Base-by-base conservation (phyloP, 2,113 vertebrate genomes). In the Phaethon lepturus region DNA sequence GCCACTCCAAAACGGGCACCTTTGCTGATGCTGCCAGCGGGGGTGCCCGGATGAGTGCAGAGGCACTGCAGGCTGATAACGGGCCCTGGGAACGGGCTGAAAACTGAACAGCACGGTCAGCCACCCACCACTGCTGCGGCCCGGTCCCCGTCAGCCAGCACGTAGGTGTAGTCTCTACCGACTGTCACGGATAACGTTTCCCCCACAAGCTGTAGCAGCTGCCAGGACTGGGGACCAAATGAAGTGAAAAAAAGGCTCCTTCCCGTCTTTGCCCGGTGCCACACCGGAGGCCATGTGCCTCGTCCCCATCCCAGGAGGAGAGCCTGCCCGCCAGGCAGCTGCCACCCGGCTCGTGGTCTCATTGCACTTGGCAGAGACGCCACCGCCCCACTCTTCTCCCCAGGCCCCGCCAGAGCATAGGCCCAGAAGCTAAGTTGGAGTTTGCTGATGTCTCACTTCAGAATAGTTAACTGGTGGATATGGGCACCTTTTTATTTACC, bases 311-410 rank as follows among this genome's bases (percentile, higher is more conserved):
- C 58, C 17, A 24, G 68, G 18, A 69, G 29, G 11, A 79, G 4
- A 86, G 1, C 8, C 20, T 82, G 13, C 29, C 18, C 0, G 0
- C 9, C 0, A 2, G 42, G 31, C 2, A 4, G 25, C 22, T 79
- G 35, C 12, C 38, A 47, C 5, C 5, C 17, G 6, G 5, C 7
- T 35, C 0, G 0, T 22, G 28, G 3, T 67, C 59, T 69, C 52
- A 19, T 1, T 42, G 22, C 20, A 11, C 49, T 31, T 33, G n/a
- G 31, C 31, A 69, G 60, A 72, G 23, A 33, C 4, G 6, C 5
- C 14, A 63, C 31, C 3, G 3, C 7, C 5, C 4, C n/a, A 10
- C 12, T 13, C 19, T 56, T 55, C 64, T 47, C 19, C 31, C 23
- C 24, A 60, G 29, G 23, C 6, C 4, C 28, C 86, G 8, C 6